Base-by-base conservation (phyloP, 2,797 vertebrate genomes). In the Coilia nasus region DNA sequence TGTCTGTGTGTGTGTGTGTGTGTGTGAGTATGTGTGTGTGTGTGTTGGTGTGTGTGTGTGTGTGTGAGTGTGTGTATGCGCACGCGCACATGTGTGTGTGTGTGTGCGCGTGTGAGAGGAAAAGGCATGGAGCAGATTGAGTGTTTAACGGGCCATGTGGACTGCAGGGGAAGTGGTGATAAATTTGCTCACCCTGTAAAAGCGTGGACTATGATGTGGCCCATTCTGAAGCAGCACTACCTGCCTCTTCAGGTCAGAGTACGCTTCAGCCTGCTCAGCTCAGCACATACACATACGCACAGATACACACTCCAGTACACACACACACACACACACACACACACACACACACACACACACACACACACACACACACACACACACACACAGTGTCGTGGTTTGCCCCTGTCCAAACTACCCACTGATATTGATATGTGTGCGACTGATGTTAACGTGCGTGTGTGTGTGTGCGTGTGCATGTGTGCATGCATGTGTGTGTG, bases 71-170 rank as follows among this genome's bases (percentile, higher is more conserved):
- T 41, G 35, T 41, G 35, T 60, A 19, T 60, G 59, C 21, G 17
- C 7, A 7, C n/a, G 57, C n/a, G 23, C 25, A 10, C 25, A 23
- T 41, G 35, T 41, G 35, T 41, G 35, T 41, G 35, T 41, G 35
- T 41, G 35, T 41, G 35, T 41, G 35, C 5, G 60, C 25, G 56
- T 19, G n/a, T 86, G 87, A 88, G 86, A 91, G 89, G 86, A 88
- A 89, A 86, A 86, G 81, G 80, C 88, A 54, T 71, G 88, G 86
- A 82, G 84, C 28, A 2, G 88, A 80, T 82, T 86, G 88, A 89
- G 88, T 87, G 83, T 83, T 84, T 78, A 89, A 87, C 11, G 84
- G 81, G 71, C 86, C 75, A 82, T 57, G 87, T 90, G 81, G 82
- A 85, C 81, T 82, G 50, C 17, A 57, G 78, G 50, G 81, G 82